phyloP scores from a whole-genome alignment of 2,113 vertebrate genomes.

The Pseudois nayaur region DNA sequence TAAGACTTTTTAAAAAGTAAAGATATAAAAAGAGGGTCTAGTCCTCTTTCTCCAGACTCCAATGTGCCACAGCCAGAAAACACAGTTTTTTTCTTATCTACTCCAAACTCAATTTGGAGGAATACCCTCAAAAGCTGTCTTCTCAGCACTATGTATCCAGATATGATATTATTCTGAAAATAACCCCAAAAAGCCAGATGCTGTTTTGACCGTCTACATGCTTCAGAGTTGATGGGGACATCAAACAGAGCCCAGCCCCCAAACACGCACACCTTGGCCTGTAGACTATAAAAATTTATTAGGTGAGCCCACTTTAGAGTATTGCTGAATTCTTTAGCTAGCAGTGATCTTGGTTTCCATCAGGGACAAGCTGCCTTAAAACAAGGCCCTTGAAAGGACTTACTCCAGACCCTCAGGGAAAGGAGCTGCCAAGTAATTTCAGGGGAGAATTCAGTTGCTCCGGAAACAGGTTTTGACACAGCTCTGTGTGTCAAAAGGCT shows the following conservation, averaged over 20 bases:
- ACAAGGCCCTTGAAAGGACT: conserved; percentile 64
- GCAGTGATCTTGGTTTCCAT: conserved; percentile 51
- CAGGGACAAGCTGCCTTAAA: conserved; percentile 52
- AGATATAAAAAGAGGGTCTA: neutral
- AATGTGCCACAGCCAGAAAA: neutral
- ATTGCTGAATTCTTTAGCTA: conserved; percentile 37
- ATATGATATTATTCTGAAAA: conserved; percentile 6
- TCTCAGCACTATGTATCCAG: neutral
- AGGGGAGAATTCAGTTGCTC: conserved; percentile 75
- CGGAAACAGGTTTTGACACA: conserved; percentile 79
- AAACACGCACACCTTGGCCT: neutral
- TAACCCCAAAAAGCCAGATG: neutral
- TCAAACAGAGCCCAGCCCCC: neutral
- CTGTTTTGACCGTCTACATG: neutral
- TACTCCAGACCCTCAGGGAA: conserved; percentile 46
- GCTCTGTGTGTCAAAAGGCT: conserved; percentile 67
- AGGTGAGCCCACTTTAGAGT: conserved; percentile 33
- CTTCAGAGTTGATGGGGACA: neutral
- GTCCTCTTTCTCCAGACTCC: neutral
- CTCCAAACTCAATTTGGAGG: neutral
- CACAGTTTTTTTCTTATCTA: neutral
- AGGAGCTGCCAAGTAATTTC: conserved; percentile 73
- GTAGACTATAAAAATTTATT: neutral
- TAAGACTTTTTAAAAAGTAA: neutral
- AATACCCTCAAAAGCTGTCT: neutral